Evolutionary conservation across 2,797 vertebrate species (phyloP).

Genomic region (Typhlichthys subterraneus): DNA sequence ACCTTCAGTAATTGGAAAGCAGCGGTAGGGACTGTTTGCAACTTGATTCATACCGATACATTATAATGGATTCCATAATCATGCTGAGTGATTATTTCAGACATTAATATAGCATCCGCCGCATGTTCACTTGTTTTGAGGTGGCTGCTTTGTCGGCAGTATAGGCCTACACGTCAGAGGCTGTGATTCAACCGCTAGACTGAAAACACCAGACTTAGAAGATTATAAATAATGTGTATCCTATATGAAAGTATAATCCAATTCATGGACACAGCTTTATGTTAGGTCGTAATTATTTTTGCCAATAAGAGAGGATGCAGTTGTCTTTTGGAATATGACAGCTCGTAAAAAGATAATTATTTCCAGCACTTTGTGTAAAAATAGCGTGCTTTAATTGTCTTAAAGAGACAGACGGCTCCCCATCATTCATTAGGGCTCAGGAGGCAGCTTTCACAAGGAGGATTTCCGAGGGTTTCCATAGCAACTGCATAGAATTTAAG

Average conservation of each 20-base stretch:
- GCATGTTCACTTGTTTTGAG: slow-evolving; percentile 8
- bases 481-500: slow-evolving; percentile 66
- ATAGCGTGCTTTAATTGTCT: slow-evolving; percentile 47
- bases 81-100: not conserved
- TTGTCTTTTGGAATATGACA: slow-evolving; percentile 9
- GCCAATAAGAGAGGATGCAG: slow-evolving; percentile 34
- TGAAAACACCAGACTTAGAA: slow-evolving; percentile 60
- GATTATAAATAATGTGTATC: slow-evolving; percentile 64
- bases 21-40: slow-evolving; percentile 1
- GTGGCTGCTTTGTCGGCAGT: slow-evolving; percentile 14
- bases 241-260: slow-evolving; percentile 38
- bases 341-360: slow-evolving; percentile 44
- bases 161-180: slow-evolving; percentile 4
- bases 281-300: slow-evolving; percentile 22
- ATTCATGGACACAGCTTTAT: slow-evolving; percentile 28
- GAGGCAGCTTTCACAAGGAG: slow-evolving; percentile 47
- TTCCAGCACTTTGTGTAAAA: slow-evolving; percentile 38
- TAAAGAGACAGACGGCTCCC: slow-evolving; percentile 57
- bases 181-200: slow-evolving; percentile 32
- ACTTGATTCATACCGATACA: slow-evolving; percentile 4
- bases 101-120: slow-evolving; percentile 6
- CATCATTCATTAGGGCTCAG: slow-evolving; percentile 59
- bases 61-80: slow-evolving; percentile 11
- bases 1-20: slow-evolving; percentile 4
- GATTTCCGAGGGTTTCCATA: slow-evolving; percentile 69